Evolutionary conservation across 2,113 vertebrate species (phyloP), one percentile per base, ranked within the genome.

Genomic region (Athene cunicularia): DNA sequence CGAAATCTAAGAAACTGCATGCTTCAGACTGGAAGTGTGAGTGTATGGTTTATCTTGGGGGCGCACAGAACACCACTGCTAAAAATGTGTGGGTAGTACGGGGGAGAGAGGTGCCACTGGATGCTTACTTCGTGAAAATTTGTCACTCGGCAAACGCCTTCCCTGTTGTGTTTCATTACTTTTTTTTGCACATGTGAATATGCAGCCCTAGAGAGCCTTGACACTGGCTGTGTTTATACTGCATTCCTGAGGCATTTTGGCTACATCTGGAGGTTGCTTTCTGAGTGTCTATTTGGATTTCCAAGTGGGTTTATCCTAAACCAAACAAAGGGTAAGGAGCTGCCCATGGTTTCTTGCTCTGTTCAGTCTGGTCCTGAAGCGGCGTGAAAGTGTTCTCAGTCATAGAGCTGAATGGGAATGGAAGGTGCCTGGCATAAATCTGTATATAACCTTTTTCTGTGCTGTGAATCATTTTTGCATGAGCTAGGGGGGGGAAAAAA

Each of bases 261-360:
- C 77, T 93, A 67, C 92, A 82, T 77, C 49, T 67, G 63, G 49
- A 77, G 72, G 88, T 79, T 93, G 43, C n/a, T 83, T 79, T 96
- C 80, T 39, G 72, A 92, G 56, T 75, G 75, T 90, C 93, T 97
- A 9, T 95, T 94, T 93, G 90, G 60, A 92, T 90, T 93, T 66
- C 79, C 19, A 49, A 89, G 64, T 74, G 66, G 80, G 63, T 95
- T 96, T 93, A 94, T 88, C 89, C 84, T 30, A 91, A 93, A 79
- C 73, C 73, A 89, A 93, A 90, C 59, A 92, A 94, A 91, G 90
- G 80, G 32, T 73, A 71, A 90, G 81, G 64, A 94, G 71, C 62
- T 80, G 26, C 71, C 75, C 27, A 2, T 37, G 63, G 66, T 62
- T 74, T 70, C 59, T 86, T 20, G 19, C 53, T 89, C 64, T 73